These are phyloP conservation scores for Stramonita haemastoma DNA, from an alignment of 2,888 invertebrate genomes.

Conservation along the genomic window DNA sequence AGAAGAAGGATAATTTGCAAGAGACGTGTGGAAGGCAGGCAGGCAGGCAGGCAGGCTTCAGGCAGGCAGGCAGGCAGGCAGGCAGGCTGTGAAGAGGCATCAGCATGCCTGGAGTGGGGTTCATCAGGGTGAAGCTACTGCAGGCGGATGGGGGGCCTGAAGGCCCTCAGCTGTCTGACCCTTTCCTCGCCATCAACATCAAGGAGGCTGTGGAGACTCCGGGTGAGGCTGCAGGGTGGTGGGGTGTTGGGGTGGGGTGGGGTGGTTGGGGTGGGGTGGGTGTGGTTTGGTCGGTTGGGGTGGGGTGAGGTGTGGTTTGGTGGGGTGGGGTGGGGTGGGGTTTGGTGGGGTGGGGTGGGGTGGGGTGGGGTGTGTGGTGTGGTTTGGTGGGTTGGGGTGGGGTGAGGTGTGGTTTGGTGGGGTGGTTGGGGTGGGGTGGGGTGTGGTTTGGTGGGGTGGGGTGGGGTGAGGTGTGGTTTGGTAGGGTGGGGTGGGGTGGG, in stretches of 20 bases:
- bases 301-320: no score
- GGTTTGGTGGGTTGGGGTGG: not conserved
- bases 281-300: no score
- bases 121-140: conserved; percentile 75
- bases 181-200: conserved; percentile 75
- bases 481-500: no score
- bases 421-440: no score
- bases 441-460: no score
- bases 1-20: no score
- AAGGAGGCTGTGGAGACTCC: conserved; percentile 73
- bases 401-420: not conserved
- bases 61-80: not conserved
- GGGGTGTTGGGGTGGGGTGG: not conserved
- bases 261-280: no score
- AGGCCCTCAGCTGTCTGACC: conserved; percentile 64
- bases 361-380: not conserved
- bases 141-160: conserved; percentile 59
- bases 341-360: no score
- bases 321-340: no score
- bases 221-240: conserved; percentile 55
- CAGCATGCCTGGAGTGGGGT: conserved; percentile 61
- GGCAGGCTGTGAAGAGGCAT: not conserved
- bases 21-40: not conserved
- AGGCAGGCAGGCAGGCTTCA: not conserved
- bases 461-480: no score